Conservation (phyloP, 2,888 invertebrate species). For the Sphaeridia pumilis region DNA sequence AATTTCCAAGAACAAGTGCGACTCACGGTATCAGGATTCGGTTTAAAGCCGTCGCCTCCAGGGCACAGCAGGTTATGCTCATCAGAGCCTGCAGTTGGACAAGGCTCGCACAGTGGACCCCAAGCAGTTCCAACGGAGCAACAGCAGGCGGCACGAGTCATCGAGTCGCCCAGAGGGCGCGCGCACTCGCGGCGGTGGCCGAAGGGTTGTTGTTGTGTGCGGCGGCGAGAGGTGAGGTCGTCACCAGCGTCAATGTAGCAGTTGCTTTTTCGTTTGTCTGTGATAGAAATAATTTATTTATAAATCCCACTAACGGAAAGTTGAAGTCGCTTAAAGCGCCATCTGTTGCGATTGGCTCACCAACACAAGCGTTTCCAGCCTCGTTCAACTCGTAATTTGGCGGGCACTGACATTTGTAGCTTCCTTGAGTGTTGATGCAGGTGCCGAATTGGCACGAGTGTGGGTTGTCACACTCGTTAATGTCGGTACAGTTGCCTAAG, state of each 20-base stretch:
- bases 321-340: no score
- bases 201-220: constrained; percentile 16
- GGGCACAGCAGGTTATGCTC: constrained; percentile 68
- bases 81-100: constrained; percentile 56
- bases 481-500: constrained; percentile 65
- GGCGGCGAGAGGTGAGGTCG: constrained; percentile 15
- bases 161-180: constrained; percentile 56
- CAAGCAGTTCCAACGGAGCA: constrained; percentile 65
- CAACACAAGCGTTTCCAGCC: constrained; percentile 69
- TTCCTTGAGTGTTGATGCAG: constrained; percentile 62
- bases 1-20: no score
- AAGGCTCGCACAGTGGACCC: constrained; percentile 64
- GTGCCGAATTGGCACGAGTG: constrained; percentile 65
- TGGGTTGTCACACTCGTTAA: constrained; percentile 74
- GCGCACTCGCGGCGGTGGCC: constrained; percentile 49
- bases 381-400: constrained; percentile 65
- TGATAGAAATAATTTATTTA: no score
- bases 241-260: constrained; percentile 35
- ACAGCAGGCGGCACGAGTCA: constrained; percentile 63
- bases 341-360: no score
- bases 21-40: constrained; percentile 53
- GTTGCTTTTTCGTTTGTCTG: constrained; percentile 34
- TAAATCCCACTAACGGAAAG: no score
- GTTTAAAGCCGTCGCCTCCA: constrained; percentile 69
- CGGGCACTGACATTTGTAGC: constrained; percentile 66